Base-by-base conservation (phyloP, 2,113 vertebrate species). In the Lampris incognitus region DNA sequence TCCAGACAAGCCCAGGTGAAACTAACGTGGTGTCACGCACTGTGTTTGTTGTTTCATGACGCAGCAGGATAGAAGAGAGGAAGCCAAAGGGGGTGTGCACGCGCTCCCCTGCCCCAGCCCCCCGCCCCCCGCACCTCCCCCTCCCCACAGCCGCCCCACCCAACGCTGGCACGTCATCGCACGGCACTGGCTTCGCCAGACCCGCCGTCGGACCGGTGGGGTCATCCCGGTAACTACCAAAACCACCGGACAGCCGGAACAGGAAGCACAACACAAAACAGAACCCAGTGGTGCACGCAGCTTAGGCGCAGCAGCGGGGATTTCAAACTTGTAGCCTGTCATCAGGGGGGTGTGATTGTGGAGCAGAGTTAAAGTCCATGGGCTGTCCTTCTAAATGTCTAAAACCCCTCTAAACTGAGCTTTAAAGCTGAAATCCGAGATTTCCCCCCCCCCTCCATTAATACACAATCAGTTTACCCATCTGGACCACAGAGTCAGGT, bases 151-250 rank as follows among this genome's bases (percentile, higher is more conserved):
- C 84, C 92, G 91, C 83, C 89, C 92, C 82, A 48, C 89, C 71
- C 93, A 94, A 82, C 92, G 92, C 83, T 95, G 94, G 93, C 94
- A 95, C 85, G 89, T 88, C 86, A 90, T 95, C 83, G 94, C 93
- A 56, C 92, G 89, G 69, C 94, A 94, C 89, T 94, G 93, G 94
- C 93, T 95, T 70, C 92, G 90, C 81, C 87, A 92, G 90, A 93
- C 94, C 76, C 94, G 93, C 79, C 68, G 90, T 84, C 92, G 92
- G 89, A 88, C 92, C 91, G 88, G 89, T 81, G 93, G 91, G 89
- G 85, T 86, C 88, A 76, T 89, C 85, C 90, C 86, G 94, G 94
- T 95, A 94, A 93, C 84, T 88, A 93, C 86, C 84, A 88, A 84
- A 87, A 78, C 57, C 65, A 79, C 40, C 72, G 58, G 81, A 76